Percentiles rank a stretch among this genome's conserved stretches.
phyloP scores from a whole-genome alignment of 2,797 vertebrate species.

The Melopsittacus undulatus region DNA sequence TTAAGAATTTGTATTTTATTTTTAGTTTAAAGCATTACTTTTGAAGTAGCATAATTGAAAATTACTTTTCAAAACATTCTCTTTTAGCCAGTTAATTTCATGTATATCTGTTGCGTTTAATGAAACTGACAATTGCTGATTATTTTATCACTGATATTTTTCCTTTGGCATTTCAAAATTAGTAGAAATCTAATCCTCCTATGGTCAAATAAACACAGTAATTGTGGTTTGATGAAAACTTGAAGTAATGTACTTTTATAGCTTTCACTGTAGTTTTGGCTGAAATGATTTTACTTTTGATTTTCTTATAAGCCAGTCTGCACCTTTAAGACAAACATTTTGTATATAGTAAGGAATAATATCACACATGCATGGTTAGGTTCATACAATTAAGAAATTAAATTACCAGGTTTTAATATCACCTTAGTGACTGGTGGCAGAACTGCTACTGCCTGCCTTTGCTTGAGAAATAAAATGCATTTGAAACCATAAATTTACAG shows the following conservation, averaged over 20 bases:
- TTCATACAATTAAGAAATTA: neutral
- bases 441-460: neutral
- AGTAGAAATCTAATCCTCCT: neutral
- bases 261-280: neutral
- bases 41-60: neutral
- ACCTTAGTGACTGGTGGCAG: neutral
- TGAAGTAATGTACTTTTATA: neutral
- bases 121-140: neutral
- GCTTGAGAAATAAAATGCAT: neutral
- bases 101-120: neutral
- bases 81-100: neutral
- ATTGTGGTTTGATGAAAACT: neutral
- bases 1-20: neutral
- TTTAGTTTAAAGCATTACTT: neutral
- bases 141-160: neutral
- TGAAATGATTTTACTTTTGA: neutral
- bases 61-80: neutral
- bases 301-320: neutral
- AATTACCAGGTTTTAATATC: neutral
- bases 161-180: neutral
- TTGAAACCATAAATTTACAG: neutral
- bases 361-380: neutral
- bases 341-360: neutral
- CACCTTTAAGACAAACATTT: neutral
- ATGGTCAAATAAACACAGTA: neutral